Percentiles rank a stretch among this genome's conserved stretches.
Conservation (phyloP, 1,140 invertebrate species). For the Trichonephila clavata region DNA sequence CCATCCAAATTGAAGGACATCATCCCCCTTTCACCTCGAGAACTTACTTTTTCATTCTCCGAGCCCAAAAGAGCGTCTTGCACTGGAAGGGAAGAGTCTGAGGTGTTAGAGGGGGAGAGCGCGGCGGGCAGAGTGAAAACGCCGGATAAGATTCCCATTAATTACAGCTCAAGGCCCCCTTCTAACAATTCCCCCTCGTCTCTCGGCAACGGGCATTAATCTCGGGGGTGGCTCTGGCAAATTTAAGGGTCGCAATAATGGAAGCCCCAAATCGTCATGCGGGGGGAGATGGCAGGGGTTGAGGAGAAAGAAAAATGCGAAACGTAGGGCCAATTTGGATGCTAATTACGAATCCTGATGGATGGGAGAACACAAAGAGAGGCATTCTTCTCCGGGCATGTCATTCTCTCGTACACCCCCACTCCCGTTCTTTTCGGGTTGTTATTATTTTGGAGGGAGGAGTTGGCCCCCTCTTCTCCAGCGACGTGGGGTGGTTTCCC, state of each 20-base stretch:
- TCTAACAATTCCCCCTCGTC: not conserved
- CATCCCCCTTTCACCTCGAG: not conserved
- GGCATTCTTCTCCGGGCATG: slow-evolving; percentile 36
- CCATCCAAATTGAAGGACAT: not conserved
- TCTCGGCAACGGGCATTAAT: slow-evolving; percentile 56
- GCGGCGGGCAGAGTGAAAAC: not conserved
- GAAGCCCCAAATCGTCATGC: slow-evolving; percentile 60
- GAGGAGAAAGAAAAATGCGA: slow-evolving; percentile 52
- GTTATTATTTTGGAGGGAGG: slow-evolving; percentile 29
- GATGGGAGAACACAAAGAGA: slow-evolving; percentile 47
- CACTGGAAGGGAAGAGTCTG: not conserved
- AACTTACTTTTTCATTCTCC: not conserved
- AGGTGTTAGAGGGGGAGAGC: not conserved
- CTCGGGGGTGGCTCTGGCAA: slow-evolving; percentile 40
- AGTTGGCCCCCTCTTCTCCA: not conserved
- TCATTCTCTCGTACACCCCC: not conserved
- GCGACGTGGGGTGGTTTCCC: slow-evolving; percentile 9
- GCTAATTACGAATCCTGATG: slow-evolving; percentile 49
- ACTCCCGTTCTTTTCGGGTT: slow-evolving; percentile 4
- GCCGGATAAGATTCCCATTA: slow-evolving; percentile 48
- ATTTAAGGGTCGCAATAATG: slow-evolving; percentile 59
- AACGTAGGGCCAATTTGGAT: slow-evolving; percentile 55
- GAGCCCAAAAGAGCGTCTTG: not conserved
- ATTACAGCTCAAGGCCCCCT: slow-evolving; percentile 8
- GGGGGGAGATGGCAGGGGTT: not conserved